Base-by-base conservation (phyloP, 2,888 invertebrate species). In the Malthinus seriepunctatus region DNA sequence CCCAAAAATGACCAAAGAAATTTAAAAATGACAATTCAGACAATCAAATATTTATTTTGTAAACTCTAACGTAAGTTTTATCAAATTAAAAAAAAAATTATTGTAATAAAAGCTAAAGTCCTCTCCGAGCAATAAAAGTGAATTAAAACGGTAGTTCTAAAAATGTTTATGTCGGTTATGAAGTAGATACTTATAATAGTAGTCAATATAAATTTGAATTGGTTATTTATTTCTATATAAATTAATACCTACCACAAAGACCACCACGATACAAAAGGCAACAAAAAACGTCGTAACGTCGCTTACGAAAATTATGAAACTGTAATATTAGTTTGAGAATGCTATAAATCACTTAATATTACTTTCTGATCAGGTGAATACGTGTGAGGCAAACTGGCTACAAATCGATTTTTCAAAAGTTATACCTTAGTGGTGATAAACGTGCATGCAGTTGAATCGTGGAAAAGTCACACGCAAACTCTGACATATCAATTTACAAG, bases 401-500 rank as follows among this genome's bases (percentile, higher is more conserved):
- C 23, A 56, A 63, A 65, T 63, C 65, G 63, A 65, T 65, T 63
- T 60, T 44, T 39, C n/a, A n/a, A n/a, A 51, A 54, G 58, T 63
- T 55, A 50, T 55, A 60, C 15, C n/a, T 42, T 62, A 57, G 58
- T 60, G 60, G 51, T 65, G 67, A 67, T 65, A 65, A 23, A 65
- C 64, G 62, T 62, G 59, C 56, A 56, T 56, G 60, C 52, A 60
- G 60, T 63, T 63, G 61, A 63, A 60, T 58, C 55, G 56, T 23
- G 23, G 23, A 50, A 47, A 52, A 48, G 35, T 56, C 58, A 63
- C 67, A 65, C 72, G 65, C 64, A 60, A 66, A 53, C 63, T 63
- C 63, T 62, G 66, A 69, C 68, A 65, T 67, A 69, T 69, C 67
- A 69, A 69, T 69, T 69, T 69, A 63, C 63, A 60, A 32, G 47